A percentile compares a stretch with the other conserved stretches of the same genome.
Conservation (phyloP, 2,113 vertebrate species). For the Dermatemys mawii region DNA sequence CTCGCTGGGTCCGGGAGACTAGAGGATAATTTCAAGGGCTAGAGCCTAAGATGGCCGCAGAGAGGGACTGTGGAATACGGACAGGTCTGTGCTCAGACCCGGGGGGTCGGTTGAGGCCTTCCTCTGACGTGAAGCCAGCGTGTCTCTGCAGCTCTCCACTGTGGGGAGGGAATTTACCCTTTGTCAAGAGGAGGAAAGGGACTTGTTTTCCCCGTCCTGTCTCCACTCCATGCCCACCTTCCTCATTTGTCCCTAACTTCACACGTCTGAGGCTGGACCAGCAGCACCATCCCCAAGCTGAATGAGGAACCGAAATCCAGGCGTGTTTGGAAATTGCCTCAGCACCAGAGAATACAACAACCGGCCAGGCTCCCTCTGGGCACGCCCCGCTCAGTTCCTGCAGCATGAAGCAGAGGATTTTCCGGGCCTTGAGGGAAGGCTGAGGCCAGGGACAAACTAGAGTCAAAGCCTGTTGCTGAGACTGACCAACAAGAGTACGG, state of each 20-base stretch:
- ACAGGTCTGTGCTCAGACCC: background rate
- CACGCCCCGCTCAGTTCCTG: too few relatives aligned
- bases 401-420: background rate
- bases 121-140: rapidly evolving
- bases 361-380: background rate
- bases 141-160: rapidly evolving
- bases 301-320: background rate
- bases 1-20: too few relatives aligned
- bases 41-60: background rate
- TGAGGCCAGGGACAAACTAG: background rate
- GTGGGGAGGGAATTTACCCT: background rate
- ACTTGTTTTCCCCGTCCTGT: background rate
- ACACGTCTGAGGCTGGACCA: background rate
- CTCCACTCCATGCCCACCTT: background rate
- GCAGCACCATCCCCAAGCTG: background rate
- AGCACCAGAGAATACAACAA: background rate
- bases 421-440: background rate
- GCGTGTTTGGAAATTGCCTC: background rate
- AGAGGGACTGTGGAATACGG: background rate
- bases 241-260: too few relatives aligned
- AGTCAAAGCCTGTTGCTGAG: background rate
- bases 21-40: rapidly evolving
- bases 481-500: too few relatives aligned
- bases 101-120: background rate
- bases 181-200: background rate